Evolutionary conservation across 2,888 invertebrate genomes (phyloP).

Genomic region (Orthonevra nobilis): DNA sequence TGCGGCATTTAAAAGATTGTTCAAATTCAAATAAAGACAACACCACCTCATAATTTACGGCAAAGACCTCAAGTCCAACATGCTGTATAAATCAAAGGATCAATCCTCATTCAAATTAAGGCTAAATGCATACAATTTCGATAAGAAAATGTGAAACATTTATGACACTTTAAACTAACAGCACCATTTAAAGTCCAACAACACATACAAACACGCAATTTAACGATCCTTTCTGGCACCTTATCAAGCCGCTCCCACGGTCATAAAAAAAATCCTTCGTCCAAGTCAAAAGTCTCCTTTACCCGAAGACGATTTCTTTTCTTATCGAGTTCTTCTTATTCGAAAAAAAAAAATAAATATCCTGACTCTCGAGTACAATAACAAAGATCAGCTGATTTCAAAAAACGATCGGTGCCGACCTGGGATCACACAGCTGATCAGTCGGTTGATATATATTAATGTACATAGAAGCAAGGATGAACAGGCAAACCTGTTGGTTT

Average conservation of each 20-base stretch:
- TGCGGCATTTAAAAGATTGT: no score
- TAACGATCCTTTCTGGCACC: constrained; percentile 11
- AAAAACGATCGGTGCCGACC: constrained; percentile 7
- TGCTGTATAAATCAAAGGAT: constrained; percentile 38
- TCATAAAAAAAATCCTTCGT: constrained; percentile 37
- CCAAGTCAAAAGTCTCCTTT: no score
- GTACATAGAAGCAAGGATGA: neutral
- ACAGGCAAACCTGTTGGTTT: constrained; percentile 39
- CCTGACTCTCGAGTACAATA: constrained; percentile 38
- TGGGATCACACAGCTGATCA: constrained; percentile 54
- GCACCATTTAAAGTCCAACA: constrained; percentile 1
- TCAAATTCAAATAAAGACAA: no score
- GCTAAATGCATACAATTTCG: constrained; percentile 37
- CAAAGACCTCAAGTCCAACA: neutral
- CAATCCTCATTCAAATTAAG: constrained; percentile 31
- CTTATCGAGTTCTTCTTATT: constrained; percentile 36
- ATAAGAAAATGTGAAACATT: constrained; percentile 19
- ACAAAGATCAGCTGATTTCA: constrained; percentile 61
- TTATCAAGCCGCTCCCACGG: constrained; percentile 51
- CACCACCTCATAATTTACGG: neutral
- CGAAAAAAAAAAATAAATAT: constrained; percentile 30
- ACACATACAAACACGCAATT: constrained; percentile 8
- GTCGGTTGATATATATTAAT: constrained; percentile 34
- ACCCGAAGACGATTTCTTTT: constrained; percentile 4
- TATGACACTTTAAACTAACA: constrained; percentile 13